Base-by-base conservation (phyloP, 2,888 invertebrate genomes). In the Trachelus tabidus region DNA sequence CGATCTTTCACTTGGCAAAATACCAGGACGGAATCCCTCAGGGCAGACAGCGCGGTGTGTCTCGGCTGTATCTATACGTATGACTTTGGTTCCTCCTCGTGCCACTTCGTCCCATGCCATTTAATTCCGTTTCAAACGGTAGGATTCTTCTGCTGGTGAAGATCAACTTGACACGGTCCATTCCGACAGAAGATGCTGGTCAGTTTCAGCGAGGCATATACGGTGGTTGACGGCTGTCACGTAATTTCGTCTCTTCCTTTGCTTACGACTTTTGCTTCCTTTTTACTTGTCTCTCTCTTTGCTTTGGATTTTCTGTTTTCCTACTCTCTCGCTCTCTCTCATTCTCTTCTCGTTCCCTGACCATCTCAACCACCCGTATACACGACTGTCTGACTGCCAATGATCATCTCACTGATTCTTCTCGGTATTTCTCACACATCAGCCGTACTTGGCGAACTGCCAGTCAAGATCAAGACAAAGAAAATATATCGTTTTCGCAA, bases 11-110 rank as follows among this genome's bases (percentile, higher is more conserved):
- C 80, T 85, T 87, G 87, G 87, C 87, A 86, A 79, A 77, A 75
- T 79, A 83, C 87, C 87, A 87, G 82, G 79, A 82, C 77, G 82
- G 84, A 85, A 86, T 85, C 82, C 75, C 75, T 69, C 79, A 12
- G 85, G 71, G 84, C 86, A 87, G 87, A 87, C 87, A 84, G 87
- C 87, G 85, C 85, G 87, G 86, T 83, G 87, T 85, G 82, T 80
- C 73, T 75, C 33, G 37, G n/a, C 34, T n/a, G 37, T 4, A 37
- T 12, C 37, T 40, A 31, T 74, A 33, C 68, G 35, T 30, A 34
- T 11, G 34, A 68, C 73, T 77, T 76, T 68, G 68, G 68, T 76
- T 69, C 37, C 40, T 76, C n/a, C 56, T 76, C 69, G 30, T 34
- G 68, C 30, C 68, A 69, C 31, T 33, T 68, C 79, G 3, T 68